phyloP scores from a whole-genome alignment of 2,888 invertebrate species.

The Vannuccia rotundouncinata region DNA sequence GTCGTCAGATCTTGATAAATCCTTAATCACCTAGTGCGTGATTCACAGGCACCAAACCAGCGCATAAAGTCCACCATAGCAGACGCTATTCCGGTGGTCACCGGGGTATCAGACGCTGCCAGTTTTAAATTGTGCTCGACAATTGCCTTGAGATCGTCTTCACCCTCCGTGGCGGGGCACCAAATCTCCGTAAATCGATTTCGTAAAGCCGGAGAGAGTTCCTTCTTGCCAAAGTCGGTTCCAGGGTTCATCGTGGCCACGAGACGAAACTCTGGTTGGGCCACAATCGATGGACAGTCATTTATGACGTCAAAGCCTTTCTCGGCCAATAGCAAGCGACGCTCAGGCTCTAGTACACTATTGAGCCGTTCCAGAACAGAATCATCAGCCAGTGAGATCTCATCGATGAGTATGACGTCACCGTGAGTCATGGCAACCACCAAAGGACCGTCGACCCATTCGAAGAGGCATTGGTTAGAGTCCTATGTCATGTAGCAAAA shows the following conservation, averaged over 20 bases:
- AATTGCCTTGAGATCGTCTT: conserved; percentile 71
- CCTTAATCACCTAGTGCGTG: too few species aligned
- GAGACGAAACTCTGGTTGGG: conserved; percentile 72
- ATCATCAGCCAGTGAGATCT: conserved; percentile 96
- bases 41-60: conserved; percentile 61
- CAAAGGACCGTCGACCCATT: conserved; percentile 94
- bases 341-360: conserved; percentile 84
- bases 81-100: conserved; percentile 60
- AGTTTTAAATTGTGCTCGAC: conserved; percentile 75
- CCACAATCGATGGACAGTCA: conserved; percentile 55
- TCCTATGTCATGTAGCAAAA: conserved; percentile 19
- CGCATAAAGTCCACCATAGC: conserved; percentile 73
- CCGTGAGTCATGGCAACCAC: conserved; percentile 82
- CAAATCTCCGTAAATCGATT: conserved; percentile 98
- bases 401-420: conserved; percentile 84
- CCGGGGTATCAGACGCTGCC: conserved; percentile 35
- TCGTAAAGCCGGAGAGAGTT: conserved; percentile 87
- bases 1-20: too few species aligned
- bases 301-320: conserved; percentile 38
- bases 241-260: conserved; percentile 99
- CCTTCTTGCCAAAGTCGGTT: conserved; percentile 97
- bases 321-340: conserved; percentile 80
- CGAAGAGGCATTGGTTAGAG: conserved; percentile 77
- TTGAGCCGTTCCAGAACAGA: conserved; percentile 93
- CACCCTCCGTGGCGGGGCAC: conserved; percentile 65